Conservation (phyloP, 2,797 vertebrate genomes). For the Lates japonicus region DNA sequence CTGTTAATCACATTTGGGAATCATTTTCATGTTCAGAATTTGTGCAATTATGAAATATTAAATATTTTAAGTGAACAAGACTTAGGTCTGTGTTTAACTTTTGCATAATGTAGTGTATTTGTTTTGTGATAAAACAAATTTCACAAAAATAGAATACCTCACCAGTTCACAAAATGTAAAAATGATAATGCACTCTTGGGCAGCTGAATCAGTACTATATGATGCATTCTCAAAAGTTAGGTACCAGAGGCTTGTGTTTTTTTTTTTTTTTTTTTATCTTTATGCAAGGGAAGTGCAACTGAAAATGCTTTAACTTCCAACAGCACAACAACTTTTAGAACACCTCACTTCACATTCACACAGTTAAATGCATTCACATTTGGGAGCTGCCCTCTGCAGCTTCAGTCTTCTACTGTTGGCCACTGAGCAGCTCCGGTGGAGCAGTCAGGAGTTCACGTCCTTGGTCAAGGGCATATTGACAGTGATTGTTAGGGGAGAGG, state of each 20-base stretch:
- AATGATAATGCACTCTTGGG: background rate
- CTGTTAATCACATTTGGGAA: slow-evolving; percentile 74
- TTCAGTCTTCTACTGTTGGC: slow-evolving; percentile 17
- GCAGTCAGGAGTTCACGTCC: slow-evolving; percentile 19
- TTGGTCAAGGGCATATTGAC: slow-evolving; percentile 53
- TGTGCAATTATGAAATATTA: slow-evolving; percentile 56
- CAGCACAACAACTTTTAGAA: background rate
- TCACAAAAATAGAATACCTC: background rate
- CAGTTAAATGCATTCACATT: slow-evolving; percentile 10
- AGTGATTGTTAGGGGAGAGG: slow-evolving; percentile 7
- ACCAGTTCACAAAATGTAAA: background rate
- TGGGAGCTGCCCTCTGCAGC: slow-evolving; percentile 26
- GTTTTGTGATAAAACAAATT: background rate
- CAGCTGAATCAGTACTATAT: slow-evolving; percentile 27
- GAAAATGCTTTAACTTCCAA: slow-evolving; percentile 14
- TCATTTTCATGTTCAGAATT: slow-evolving; percentile 59
- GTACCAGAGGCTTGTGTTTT: background rate
- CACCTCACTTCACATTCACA: background rate
- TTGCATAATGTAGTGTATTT: slow-evolving; percentile 25
- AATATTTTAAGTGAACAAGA: slow-evolving; percentile 36
- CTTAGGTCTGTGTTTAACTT: slow-evolving; percentile 28
- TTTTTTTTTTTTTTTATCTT: background rate
- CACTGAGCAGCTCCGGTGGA: slow-evolving; percentile 11
- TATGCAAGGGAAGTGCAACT: background rate
- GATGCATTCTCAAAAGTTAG: background rate